These are phyloP conservation scores for Eugnorisma glareosa DNA, from an alignment of 2,888 invertebrate species.

Conservation along the genomic window DNA sequence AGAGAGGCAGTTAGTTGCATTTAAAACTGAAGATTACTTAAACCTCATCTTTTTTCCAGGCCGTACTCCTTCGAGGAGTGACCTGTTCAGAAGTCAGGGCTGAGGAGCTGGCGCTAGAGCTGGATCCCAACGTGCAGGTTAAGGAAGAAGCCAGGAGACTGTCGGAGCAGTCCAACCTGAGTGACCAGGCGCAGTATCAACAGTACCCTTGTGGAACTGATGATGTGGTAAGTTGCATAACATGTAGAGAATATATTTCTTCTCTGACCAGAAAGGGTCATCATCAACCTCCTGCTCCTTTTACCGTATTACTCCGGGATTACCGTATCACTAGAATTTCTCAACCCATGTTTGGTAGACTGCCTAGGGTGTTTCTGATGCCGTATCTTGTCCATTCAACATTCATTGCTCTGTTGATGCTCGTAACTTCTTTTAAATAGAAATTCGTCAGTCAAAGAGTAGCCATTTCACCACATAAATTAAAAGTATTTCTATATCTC, in stretches of 20 bases:
- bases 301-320: background rate
- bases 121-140: constrained; percentile 87
- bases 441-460: background rate
- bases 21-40: background rate
- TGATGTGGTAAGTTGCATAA: constrained; percentile 76
- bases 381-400: too few relatives aligned
- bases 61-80: constrained; percentile 86
- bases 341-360: background rate
- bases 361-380: background rate
- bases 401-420: background rate
- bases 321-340: background rate
- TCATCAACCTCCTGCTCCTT: background rate
- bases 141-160: constrained; percentile 88
- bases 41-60: constrained; percentile 71
- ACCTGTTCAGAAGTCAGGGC: constrained; percentile 88
- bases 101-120: constrained; percentile 85
- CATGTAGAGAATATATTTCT: background rate
- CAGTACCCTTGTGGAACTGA: constrained; percentile 86
- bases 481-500: background rate
- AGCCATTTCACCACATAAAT: background rate
- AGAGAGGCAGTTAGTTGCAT: background rate
- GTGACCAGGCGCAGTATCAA: constrained; percentile 87
- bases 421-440: background rate
- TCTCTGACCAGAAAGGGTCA: background rate
- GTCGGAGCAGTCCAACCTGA: constrained; percentile 88